A percentile compares a stretch with the other conserved stretches of the same genome.
Evolutionary conservation across 2,888 invertebrate species (phyloP).

Genomic region (Scrobipalpa costella): DNA sequence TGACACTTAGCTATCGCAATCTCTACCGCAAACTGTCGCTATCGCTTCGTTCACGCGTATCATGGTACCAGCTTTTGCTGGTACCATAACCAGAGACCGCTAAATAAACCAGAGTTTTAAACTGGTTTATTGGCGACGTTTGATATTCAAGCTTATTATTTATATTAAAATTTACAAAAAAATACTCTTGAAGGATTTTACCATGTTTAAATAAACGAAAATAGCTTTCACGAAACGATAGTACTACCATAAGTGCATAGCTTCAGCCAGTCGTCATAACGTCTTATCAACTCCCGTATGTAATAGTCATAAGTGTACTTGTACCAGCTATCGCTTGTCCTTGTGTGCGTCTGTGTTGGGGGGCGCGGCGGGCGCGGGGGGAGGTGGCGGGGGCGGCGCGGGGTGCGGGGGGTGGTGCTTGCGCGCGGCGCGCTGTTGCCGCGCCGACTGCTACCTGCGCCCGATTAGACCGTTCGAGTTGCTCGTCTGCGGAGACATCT

Average conservation of each 20-base stretch:
- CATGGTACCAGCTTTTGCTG: neutral
- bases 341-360: neutral
- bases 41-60: neutral
- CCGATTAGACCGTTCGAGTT: constrained; percentile 90
- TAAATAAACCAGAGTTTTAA: neutral
- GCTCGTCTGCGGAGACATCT: constrained; percentile 89
- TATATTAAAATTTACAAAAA: too few relatives aligned
- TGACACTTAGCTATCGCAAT: neutral
- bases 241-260: neutral
- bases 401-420: constrained; percentile 39
- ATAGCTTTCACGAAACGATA: neutral
- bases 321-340: constrained; percentile 8
- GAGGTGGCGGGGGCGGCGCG: constrained; percentile 35
- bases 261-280: neutral
- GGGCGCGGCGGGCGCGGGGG: constrained; percentile 9
- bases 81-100: neutral
- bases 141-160: too few relatives aligned
- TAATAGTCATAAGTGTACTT: neutral
- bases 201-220: neutral
- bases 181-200: too few relatives aligned
- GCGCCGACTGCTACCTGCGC: constrained; percentile 87
- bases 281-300: neutral
- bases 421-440: constrained; percentile 44
- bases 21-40: neutral
- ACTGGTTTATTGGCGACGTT: too few relatives aligned